Conservation (phyloP, 2,797 vertebrate genomes). For the Carcharodon carcharias region DNA sequence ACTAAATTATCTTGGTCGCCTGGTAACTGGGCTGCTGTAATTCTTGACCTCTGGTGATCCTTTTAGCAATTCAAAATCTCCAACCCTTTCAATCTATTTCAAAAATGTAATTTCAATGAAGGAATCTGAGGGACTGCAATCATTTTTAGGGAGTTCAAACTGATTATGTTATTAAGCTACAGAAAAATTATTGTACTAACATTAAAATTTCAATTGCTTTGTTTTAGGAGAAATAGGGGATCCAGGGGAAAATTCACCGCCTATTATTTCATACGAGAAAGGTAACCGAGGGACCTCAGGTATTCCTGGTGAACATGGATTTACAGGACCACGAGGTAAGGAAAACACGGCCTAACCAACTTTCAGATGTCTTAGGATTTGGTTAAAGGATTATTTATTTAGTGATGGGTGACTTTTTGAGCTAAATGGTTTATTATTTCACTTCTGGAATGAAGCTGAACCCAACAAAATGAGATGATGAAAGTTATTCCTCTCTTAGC, state of each 20-base stretch:
- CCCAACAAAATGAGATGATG: background rate
- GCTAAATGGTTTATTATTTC: background rate
- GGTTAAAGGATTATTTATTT: background rate
- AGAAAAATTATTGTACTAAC: background rate
- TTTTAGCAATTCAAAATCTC: background rate
- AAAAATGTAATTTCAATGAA: background rate
- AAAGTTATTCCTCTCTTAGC: background rate
- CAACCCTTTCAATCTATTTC: background rate
- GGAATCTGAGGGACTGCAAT: background rate
- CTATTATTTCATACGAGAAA: background rate
- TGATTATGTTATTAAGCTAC: background rate
- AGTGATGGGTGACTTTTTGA: background rate
- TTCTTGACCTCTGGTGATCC: background rate
- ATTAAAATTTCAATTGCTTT: background rate
- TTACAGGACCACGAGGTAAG: conserved; percentile 18
- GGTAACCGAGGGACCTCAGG: background rate
- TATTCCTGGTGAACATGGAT: background rate
- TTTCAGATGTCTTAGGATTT: background rate
- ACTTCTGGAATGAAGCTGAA: background rate
- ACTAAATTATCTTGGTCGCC: background rate
- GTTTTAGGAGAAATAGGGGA: conserved; percentile 9
- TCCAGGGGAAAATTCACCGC: background rate
- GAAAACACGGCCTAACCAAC: too few relatives aligned
- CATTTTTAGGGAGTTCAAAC: background rate
- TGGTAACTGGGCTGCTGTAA: background rate